Conservation (phyloP, 2,888 invertebrate genomes). For the Nomada fucata region DNA sequence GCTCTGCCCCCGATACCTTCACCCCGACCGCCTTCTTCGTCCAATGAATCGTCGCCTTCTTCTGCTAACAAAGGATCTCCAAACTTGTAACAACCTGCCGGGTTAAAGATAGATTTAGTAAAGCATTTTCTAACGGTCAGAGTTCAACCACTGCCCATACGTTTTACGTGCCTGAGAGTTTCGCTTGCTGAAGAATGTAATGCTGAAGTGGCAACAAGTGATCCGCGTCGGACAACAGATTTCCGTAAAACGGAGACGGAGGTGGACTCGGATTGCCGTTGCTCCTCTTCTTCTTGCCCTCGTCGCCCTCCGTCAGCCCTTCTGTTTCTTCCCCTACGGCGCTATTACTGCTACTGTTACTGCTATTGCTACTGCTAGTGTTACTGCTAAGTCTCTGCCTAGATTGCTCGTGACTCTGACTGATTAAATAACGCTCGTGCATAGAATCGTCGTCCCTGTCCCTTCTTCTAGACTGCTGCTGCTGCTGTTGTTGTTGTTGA, state of each 20-base stretch:
- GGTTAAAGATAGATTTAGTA: not conserved
- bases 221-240: conserved; percentile 84
- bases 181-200: conserved; percentile 94
- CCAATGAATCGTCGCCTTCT: conserved; percentile 90
- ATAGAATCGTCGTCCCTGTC: conserved; percentile 91
- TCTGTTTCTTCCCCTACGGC: conserved; percentile 78
- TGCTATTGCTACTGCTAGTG: conserved; percentile 79
- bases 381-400: conserved; percentile 81
- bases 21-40: conserved; percentile 88
- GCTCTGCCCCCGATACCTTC: conserved; percentile 78
- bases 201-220: conserved; percentile 94
- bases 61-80: conserved; percentile 87
- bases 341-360: conserved; percentile 78
- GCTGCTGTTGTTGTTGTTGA: conserved; percentile 75
- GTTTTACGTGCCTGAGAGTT: conserved; percentile 86
- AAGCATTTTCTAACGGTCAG: not conserved
- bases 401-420: conserved; percentile 81
- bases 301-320: conserved; percentile 75
- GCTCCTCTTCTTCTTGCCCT: conserved; percentile 81
- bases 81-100: conserved; percentile 88
- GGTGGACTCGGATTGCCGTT: conserved; percentile 83
- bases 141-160: not conserved
- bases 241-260: conserved; percentile 82
- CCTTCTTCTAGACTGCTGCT: conserved; percentile 77
- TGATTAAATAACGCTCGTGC: conserved; percentile 91